Evolutionary conservation across 2,888 invertebrate genomes (phyloP), one percentile per base, ranked within the genome.

Genomic region (Polydrusus cervinus): DNA sequence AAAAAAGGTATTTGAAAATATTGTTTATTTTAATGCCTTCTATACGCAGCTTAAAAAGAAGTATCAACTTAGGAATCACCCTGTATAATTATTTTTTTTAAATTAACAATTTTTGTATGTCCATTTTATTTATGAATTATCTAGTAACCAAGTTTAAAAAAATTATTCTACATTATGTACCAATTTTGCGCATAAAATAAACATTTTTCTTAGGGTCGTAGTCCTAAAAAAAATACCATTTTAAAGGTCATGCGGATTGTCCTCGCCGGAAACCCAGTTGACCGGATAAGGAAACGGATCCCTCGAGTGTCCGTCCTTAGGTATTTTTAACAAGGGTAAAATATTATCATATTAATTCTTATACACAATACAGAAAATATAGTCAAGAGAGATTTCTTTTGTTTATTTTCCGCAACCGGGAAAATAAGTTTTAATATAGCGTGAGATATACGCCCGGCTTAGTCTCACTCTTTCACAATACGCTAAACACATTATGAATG

Each of bases 261-360:
- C 49, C 38, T 16, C 5, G 13, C 71, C 55, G 80, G 79, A 82
- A 83, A 78, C 81, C 77, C 82, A 78, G 82, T 82, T 85, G 85
- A 85, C 85, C 85, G 85, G 85, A 85, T 83, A 83, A 83, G 84
- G 84, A 85, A 85, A 83, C 83, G 82, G 83, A 83, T 82, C 84
- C 82, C 84, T 81, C 81, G 84, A 85, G 85, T 84, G 84, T 83
- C 84, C 84, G 84, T 83, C 84, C 84, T 85, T 83, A 82, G 81
- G 83, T 84, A 84, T 85, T 85, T 86, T 84, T 80, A 83, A 79
- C 80, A 79, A 69, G 75, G 79, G 38, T 85, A 84, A 86, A 85
- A 85, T 86, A 86, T 84, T 82, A 84, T 82, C 85, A 80, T 86
- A 86, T 86, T 86, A 85, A 86, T 86, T 85, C 85, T 85, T 79